phyloP scores from a whole-genome alignment of 2,113 vertebrate species.

The Passer montanus region DNA sequence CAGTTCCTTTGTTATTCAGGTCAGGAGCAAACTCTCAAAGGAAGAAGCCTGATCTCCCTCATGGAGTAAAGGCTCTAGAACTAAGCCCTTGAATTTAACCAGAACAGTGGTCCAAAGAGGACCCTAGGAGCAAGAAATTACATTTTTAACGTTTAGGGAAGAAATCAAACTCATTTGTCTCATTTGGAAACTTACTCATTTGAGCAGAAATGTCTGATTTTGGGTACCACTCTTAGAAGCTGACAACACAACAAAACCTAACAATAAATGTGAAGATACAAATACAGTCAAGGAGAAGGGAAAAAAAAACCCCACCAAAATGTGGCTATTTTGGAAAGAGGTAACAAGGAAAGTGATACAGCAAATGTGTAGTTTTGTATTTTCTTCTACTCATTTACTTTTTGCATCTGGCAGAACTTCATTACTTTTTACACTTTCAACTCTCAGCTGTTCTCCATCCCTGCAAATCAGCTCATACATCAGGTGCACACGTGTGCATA shows the following conservation, averaged over 20 bases:
- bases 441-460: background rate
- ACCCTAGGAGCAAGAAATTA: background rate
- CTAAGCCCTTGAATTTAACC: background rate
- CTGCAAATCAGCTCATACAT: background rate
- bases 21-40: constrained; percentile 20
- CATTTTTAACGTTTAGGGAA: background rate
- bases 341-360: background rate
- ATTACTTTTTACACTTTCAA: background rate
- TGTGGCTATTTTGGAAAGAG: background rate
- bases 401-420: background rate
- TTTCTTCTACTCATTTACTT: background rate
- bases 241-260: background rate
- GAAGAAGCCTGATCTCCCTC: background rate
- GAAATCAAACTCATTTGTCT: background rate
- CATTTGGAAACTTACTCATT: background rate
- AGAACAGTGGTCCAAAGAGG: background rate
- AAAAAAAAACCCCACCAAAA: background rate
- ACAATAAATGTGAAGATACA: background rate
- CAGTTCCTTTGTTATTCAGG: constrained; percentile 34
- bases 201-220: background rate
- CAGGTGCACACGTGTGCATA: background rate
- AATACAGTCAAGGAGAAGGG: background rate
- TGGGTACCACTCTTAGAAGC: background rate
- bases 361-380: background rate
- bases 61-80: background rate